Evolutionary conservation across 1,140 invertebrate genomes (phyloP).

Genomic region (Meteorus sp.): DNA sequence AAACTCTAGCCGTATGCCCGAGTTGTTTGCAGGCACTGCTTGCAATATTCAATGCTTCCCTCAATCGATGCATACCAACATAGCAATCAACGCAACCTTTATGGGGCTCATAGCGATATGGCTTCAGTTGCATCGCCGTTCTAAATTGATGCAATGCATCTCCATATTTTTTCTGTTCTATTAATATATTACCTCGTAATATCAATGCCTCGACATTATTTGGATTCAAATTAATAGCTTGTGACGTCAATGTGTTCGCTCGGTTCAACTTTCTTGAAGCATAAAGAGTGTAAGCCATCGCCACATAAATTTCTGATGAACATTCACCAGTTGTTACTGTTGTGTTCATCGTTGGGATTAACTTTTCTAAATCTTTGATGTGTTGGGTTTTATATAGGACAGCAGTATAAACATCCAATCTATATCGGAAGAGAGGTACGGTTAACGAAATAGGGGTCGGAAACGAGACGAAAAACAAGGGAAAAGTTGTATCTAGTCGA

Average conservation of each 20-base stretch:
- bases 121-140: constrained; percentile 68
- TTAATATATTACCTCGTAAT: constrained; percentile 69
- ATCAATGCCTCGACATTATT: constrained; percentile 71
- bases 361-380: constrained; percentile 56
- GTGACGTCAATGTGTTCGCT: constrained; percentile 66
- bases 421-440: too few species aligned
- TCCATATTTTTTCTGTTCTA: constrained; percentile 72
- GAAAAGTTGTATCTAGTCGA: too few species aligned
- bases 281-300: constrained; percentile 66
- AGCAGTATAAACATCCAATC: constrained; percentile 57
- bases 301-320: constrained; percentile 65
- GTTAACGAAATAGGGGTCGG: too few species aligned
- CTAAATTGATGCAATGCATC: constrained; percentile 73
- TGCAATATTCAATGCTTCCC: constrained; percentile 72
- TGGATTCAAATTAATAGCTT: constrained; percentile 58
- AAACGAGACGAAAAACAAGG: too few species aligned
- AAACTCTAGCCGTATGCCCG: constrained; percentile 68
- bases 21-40: constrained; percentile 71
- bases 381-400: constrained; percentile 57
- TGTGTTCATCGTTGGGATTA: constrained; percentile 51
- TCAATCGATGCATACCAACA: constrained; percentile 65
- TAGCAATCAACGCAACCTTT: constrained; percentile 75
- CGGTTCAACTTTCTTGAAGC: constrained; percentile 60
- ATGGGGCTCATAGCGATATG: constrained; percentile 67
- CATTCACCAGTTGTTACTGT: constrained; percentile 57